phyloP scores from a whole-genome alignment of 2,888 invertebrate species.

The Agapostemon virescens region DNA sequence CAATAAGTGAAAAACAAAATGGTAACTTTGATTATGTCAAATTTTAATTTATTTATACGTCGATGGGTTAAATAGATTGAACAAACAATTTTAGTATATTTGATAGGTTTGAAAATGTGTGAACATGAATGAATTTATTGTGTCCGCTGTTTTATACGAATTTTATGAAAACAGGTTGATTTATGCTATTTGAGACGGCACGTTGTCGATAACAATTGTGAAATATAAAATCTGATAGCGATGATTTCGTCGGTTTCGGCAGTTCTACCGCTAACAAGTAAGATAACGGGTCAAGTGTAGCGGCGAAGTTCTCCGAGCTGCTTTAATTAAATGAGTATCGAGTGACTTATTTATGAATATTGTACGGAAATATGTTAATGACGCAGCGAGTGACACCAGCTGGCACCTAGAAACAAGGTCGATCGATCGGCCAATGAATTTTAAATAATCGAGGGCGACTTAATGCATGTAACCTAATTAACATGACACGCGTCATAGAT shows the following conservation, averaged over 20 bases:
- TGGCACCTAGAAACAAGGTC: conserved; percentile 43
- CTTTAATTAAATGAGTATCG: conserved; percentile 16
- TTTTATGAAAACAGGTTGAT: background rate
- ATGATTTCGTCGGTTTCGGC: background rate
- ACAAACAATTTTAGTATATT: no score
- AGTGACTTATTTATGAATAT: conserved; percentile 42
- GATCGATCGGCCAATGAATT: conserved; percentile 53
- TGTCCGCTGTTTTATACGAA: no score
- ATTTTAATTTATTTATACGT: no score
- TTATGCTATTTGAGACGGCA: background rate
- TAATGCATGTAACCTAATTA: conserved; percentile 51
- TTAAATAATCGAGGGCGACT: conserved; percentile 50
- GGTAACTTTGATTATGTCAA: no score
- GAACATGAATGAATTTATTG: no score
- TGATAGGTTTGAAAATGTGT: no score
- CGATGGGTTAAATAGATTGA: no score
- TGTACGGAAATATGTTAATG: conserved; percentile 38
- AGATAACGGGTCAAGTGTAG: conserved; percentile 18
- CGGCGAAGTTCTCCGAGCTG: background rate
- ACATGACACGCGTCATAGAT: conserved; percentile 37
- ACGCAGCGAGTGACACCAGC: conserved; percentile 22
- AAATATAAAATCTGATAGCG: background rate
- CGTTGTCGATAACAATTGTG: background rate
- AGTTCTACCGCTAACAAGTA: background rate
- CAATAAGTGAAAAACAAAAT: no score